Evolutionary conservation across 2,888 invertebrate species (phyloP).

Genomic region (Spisula solida): DNA sequence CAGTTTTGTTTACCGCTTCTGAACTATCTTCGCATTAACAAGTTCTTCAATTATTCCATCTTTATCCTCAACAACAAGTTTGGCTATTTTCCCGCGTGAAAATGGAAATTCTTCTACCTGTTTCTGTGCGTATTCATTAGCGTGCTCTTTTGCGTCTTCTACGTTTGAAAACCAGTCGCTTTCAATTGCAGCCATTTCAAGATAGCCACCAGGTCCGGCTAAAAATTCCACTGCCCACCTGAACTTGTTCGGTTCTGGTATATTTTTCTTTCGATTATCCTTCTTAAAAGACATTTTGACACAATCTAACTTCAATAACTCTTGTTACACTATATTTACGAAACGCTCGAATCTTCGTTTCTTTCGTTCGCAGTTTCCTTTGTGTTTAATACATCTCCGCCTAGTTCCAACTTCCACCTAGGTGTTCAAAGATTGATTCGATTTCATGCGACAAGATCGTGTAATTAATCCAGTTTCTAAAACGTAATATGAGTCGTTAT

Average conservation of each 20-base stretch:
- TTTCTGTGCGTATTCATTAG: slow-evolving; percentile 52
- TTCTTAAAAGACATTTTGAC: slow-evolving; percentile 2
- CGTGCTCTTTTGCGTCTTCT: slow-evolving; percentile 66
- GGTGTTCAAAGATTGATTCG: no score
- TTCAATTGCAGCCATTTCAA: slow-evolving; percentile 69
- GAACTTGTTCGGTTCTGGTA: slow-evolving; percentile 40
- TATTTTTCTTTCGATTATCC: neutral
- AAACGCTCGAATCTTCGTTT: neutral
- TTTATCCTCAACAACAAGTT: slow-evolving; percentile 69
- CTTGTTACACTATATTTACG: neutral
- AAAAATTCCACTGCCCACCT: slow-evolving; percentile 73
- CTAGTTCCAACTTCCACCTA: no score
- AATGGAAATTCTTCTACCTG: slow-evolving; percentile 69
- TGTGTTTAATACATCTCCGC: neutral
- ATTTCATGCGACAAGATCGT: no score
- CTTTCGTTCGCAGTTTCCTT: neutral
- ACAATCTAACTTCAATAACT: neutral
- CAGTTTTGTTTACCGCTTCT: neutral
- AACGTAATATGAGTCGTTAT: no score
- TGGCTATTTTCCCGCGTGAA: slow-evolving; percentile 68
- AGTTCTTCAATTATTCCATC: slow-evolving; percentile 58
- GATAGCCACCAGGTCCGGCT: slow-evolving; percentile 70
- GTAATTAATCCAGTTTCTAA: no score
- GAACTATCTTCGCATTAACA: slow-evolving; percentile 51
- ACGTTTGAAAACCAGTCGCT: slow-evolving; percentile 71